Conservation (phyloP, 2,113 vertebrate genomes). For the Peucedramus taeniatus region DNA sequence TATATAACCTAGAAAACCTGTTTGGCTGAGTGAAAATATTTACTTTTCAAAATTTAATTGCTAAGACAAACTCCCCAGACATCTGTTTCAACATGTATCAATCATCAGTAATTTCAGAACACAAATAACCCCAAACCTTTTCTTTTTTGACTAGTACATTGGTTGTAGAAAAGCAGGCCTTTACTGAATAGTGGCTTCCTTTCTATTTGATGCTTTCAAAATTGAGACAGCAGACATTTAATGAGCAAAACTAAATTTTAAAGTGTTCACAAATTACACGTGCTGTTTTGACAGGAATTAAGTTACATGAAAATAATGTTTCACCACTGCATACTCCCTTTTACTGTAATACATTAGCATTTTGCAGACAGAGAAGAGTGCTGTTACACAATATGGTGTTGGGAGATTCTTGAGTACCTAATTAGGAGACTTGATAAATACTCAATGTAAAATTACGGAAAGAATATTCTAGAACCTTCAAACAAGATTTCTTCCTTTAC, state of each 20-base stretch:
- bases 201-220: not conserved
- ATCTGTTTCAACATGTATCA: not conserved
- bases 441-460: not conserved
- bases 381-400: not conserved
- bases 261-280: not conserved
- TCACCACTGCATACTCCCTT: not conserved
- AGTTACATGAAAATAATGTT: not conserved
- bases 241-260: not conserved
- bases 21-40: not conserved
- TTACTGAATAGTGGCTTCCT: not conserved
- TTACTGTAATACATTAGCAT: not conserved
- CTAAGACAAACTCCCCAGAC: not conserved
- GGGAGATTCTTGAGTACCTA: not conserved
- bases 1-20: not conserved
- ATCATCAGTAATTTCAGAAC: not conserved
- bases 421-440: not conserved
- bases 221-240: not conserved
- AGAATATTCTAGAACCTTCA: not conserved
- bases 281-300: not conserved
- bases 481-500: not conserved
- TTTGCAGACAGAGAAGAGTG: not conserved
- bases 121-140: not conserved
- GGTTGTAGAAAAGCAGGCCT: not conserved
- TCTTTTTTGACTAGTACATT: accelerated
- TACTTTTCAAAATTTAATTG: not conserved